A percentile compares a stretch with the other conserved stretches of the same genome.
Evolutionary conservation across 2,797 vertebrate species (phyloP).

Genomic region (Phylloscopus collybita): DNA sequence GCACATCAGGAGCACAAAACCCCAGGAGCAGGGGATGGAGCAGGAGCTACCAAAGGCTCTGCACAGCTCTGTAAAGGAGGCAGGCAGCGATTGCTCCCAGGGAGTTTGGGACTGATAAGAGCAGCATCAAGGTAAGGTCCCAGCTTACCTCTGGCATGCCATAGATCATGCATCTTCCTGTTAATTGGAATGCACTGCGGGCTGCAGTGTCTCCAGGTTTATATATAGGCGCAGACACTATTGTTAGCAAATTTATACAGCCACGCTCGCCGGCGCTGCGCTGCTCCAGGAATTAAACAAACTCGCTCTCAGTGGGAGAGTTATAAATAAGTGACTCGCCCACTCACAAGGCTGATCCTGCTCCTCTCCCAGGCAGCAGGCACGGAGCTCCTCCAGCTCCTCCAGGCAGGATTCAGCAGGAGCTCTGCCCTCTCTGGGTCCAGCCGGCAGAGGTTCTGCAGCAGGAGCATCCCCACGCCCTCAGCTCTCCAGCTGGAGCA

Average conservation of each 20-base stretch:
- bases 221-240: slow-evolving; percentile 4
- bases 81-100: neutral
- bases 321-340: slow-evolving; percentile 47
- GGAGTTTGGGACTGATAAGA: neutral
- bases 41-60: accelerated
- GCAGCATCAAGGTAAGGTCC: neutral
- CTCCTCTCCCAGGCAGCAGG: neutral
- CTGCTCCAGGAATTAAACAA: slow-evolving; percentile 56
- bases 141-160: neutral
- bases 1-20: accelerated
- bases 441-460: neutral
- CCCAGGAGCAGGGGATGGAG: neutral
- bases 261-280: neutral
- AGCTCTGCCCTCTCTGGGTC: neutral
- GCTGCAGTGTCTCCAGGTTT: neutral
- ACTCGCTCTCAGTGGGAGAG: slow-evolving; percentile 2
- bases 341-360: neutral
- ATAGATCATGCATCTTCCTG: neutral
- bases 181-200: neutral
- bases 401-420: neutral
- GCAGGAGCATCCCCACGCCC: neutral
- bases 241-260: slow-evolving; percentile 43
- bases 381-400: neutral
- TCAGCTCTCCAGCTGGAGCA: neutral
- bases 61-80: accelerated